Conservation (phyloP, 2,113 vertebrate genomes). For the Leptobrachium ailaonicum region DNA sequence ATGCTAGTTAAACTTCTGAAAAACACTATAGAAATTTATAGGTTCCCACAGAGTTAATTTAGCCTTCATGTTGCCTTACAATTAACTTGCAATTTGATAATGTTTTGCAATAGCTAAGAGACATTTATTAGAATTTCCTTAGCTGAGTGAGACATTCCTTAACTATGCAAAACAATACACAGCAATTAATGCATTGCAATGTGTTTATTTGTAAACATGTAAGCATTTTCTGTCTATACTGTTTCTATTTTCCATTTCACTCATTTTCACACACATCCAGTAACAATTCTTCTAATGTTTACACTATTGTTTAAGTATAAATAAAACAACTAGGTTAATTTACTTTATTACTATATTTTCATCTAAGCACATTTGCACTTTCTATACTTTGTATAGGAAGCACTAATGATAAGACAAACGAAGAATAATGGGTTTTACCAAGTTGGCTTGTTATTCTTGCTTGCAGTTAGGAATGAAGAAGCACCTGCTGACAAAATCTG, state of each 20-base stretch:
- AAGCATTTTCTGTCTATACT: not conserved
- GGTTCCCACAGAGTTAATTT: slow-evolving; percentile 42
- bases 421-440: too few relatives aligned
- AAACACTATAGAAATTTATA: slow-evolving; percentile 20
- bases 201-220: not conserved
- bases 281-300: too few relatives aligned
- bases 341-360: too few relatives aligned
- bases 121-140: slow-evolving; percentile 39
- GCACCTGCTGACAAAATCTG: too few relatives aligned
- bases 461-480: too few relatives aligned
- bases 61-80: slow-evolving; percentile 34
- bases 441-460: too few relatives aligned
- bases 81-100: slow-evolving; percentile 41
- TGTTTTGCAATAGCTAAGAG: slow-evolving; percentile 40
- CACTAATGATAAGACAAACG: too few relatives aligned
- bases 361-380: too few relatives aligned
- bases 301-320: too few relatives aligned
- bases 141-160: slow-evolving; percentile 10
- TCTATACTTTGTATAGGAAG: too few relatives aligned
- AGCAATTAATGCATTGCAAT: slow-evolving; percentile 6
- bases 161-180: slow-evolving; percentile 20
- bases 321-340: too few relatives aligned
- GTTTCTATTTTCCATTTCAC: not conserved
- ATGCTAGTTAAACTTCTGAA: slow-evolving; percentile 43
- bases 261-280: not conserved